Evolutionary conservation across 2,797 vertebrate genomes (phyloP), one percentile per base, ranked within the genome.

Genomic region (Kryptolebias ocellatus): DNA sequence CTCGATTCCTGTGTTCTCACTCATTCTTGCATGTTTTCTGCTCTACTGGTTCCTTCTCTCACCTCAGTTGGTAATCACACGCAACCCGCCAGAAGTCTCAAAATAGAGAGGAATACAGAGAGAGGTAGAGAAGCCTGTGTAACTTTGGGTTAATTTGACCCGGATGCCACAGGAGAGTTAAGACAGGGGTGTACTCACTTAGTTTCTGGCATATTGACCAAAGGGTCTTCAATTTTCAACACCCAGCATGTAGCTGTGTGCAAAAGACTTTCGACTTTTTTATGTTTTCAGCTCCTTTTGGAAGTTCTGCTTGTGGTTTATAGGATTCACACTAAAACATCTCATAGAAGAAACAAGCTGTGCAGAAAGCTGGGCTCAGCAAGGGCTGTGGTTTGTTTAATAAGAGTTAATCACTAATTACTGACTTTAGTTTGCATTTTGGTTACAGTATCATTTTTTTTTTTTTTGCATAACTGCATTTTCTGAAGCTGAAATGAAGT

Each of bases 61-160:
- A 64, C 67, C 74, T 83, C 46, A 42, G 66, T 46, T 68, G 27
- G 80, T 79, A 83, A 86, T 87, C 77, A 80, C 24, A 62, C 50
- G 11, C 65, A 82, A 79, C 73, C 20, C 20, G 20, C 20, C 20
- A 24, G 20, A 24, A 24, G 20, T 24, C 20, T 24, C 20, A 24
- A 24, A 24, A 24, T 24, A 24, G 20, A 24, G 20, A 24, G 20
- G 2, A 2, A 24, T 24, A 24, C 20, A 24, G 20, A 24, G 20
- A 24, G 20, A 24, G 20, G 20, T 24, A 24, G 20, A 24, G 20
- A 24, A 24, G 20, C 20, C 20, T 24, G 20, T 24, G 20, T 24
- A 24, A 24, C 20, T 24, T 24, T 24, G 20, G 20, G 20, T 24
- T 2, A 24, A 24, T 24, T 24, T 24, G 20, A 24, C 20, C 20